A percentile compares a stretch with the other conserved stretches of the same genome.
phyloP scores from a whole-genome alignment of 2,888 invertebrate genomes.

The Opisthograptis luteolata region DNA sequence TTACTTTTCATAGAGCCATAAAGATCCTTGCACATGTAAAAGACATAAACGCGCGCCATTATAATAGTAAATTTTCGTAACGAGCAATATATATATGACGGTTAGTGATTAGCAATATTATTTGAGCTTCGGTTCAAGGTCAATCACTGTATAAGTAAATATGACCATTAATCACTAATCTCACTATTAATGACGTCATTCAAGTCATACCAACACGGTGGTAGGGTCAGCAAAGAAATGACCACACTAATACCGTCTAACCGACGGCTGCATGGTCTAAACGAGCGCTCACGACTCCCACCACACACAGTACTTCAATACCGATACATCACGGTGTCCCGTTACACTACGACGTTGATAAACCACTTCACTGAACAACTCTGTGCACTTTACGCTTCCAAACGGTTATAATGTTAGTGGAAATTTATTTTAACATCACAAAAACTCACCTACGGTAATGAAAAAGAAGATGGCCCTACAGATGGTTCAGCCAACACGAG shows the following conservation, averaged over 20 bases:
- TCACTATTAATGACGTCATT: slow-evolving; percentile 27
- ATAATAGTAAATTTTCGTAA: not conserved
- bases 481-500: slow-evolving; percentile 87
- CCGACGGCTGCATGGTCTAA: slow-evolving; percentile 28
- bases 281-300: slow-evolving; percentile 25
- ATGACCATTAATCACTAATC: slow-evolving; percentile 8
- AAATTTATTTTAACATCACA: slow-evolving; percentile 53
- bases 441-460: slow-evolving; percentile 79
- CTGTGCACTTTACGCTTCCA: slow-evolving; percentile 34
- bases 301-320: slow-evolving; percentile 36
- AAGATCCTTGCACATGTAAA: slow-evolving; percentile 1
- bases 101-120: not conserved
- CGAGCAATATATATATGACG: not conserved
- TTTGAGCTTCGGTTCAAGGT: slow-evolving; percentile 10
- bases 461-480: slow-evolving; percentile 81
- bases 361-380: slow-evolving; percentile 72
- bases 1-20: no score
- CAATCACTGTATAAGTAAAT: slow-evolving; percentile 4
- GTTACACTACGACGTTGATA: slow-evolving; percentile 50
- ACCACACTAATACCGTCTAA: slow-evolving; percentile 4
- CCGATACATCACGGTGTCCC: slow-evolving; percentile 52
- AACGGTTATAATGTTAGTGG: slow-evolving; percentile 51
- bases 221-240: not conserved
- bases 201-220: slow-evolving; percentile 7
- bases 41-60: not conserved